Conservation (phyloP, 2,113 vertebrate genomes). For the Phylloscopus trochiloides region DNA sequence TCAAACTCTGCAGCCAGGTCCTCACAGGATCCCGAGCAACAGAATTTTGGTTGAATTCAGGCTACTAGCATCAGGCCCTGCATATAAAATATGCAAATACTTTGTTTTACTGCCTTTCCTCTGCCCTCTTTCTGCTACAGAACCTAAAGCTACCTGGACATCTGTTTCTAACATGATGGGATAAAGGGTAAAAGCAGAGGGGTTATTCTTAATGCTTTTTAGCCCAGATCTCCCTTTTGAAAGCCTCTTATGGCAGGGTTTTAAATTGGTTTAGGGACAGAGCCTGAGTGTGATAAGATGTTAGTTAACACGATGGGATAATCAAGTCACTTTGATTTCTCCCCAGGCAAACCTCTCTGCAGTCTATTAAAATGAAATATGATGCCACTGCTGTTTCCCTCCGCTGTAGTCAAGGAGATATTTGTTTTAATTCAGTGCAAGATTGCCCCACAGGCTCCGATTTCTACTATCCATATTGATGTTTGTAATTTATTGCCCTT, state of each 20-base stretch:
- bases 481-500: constrained; percentile 29
- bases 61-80: not conserved
- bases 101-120: not conserved
- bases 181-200: not conserved
- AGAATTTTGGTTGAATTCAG: not conserved
- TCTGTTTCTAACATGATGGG: not conserved
- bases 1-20: not conserved
- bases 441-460: constrained; percentile 10
- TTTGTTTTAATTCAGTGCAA: constrained; percentile 48
- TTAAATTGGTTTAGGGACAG: constrained; percentile 14
- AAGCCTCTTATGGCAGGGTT: not conserved
- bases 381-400: constrained; percentile 5
- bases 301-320: constrained; percentile 38
- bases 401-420: not conserved
- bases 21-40: not conserved
- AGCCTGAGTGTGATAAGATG: not conserved
- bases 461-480: constrained; percentile 12
- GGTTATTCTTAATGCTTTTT: not conserved
- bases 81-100: not conserved
- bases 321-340: constrained; percentile 59
- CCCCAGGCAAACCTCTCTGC: constrained; percentile 23
- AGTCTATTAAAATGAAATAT: constrained; percentile 65
- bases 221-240: not conserved
- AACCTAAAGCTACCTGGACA: not conserved
- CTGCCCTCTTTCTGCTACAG: not conserved